These are phyloP conservation scores for Heliocidaris tuberculata DNA, from an alignment of 35 echinoderm and acorn worm genomes.

Conservation along the genomic window DNA sequence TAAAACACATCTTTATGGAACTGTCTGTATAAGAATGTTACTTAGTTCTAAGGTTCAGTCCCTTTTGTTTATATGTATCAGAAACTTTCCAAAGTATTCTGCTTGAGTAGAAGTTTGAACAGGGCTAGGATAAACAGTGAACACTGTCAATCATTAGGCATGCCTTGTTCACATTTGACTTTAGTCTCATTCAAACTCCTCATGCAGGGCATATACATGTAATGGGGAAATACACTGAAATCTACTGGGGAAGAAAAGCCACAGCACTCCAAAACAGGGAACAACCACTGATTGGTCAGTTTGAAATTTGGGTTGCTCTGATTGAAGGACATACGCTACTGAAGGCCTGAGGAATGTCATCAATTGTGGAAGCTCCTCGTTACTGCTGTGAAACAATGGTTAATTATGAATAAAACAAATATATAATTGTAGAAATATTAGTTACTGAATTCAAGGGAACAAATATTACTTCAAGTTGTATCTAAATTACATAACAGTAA, in stretches of 20 bases:
- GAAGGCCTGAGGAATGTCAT: slow-evolving; percentile 31
- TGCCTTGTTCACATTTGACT: slow-evolving; percentile 10
- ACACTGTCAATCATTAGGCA: not conserved
- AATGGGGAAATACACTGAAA: slow-evolving; percentile 5
- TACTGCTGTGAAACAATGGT: not conserved
- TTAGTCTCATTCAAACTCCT: slow-evolving; percentile 17
- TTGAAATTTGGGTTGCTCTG: not conserved
- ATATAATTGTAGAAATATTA: not conserved
- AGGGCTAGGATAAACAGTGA: not conserved
- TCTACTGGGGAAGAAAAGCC: not conserved
- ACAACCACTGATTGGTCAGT: slow-evolving; percentile 44
- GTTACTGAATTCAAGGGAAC: too few relatives aligned
- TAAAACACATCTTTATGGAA: too few relatives aligned
- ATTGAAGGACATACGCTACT: slow-evolving; percentile 34
- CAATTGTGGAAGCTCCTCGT: slow-evolving; percentile 34
- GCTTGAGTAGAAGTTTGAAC: not conserved
- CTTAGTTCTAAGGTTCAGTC: too few relatives aligned
- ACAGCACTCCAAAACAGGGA: slow-evolving; percentile 9
- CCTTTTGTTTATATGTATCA: not conserved
- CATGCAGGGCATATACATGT: not conserved
- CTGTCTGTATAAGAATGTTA: too few relatives aligned
- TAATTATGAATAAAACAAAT: slow-evolving; percentile 19
- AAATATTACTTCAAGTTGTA: too few relatives aligned
- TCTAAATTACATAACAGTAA: too few relatives aligned
- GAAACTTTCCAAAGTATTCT: not conserved